Evolutionary conservation across 1,140 invertebrate genomes (phyloP), one percentile per base, ranked within the genome.

Genomic region (Bilobella aurantiaca): DNA sequence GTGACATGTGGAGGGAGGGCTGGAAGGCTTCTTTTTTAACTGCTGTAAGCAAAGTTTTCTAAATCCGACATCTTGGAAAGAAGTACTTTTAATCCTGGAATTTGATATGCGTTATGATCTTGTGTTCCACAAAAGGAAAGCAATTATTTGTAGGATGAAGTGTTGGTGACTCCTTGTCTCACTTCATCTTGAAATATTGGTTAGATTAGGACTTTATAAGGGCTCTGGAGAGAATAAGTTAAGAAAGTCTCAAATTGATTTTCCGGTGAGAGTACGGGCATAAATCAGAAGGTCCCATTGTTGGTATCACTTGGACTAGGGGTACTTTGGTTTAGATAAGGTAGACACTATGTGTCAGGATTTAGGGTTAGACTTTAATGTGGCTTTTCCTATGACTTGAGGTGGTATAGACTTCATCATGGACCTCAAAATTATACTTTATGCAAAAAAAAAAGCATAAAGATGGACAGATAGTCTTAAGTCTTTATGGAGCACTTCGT

Each of bases 71-170:
- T 53, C 49, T 14, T 53, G 49, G 23, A 53, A 12, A 53, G 25
- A 5, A n/a, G n/a, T 42, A 5, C 25, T 53, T 53, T 53, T 53
- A 16, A 18, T 23, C 23, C 8, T 53, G 49, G 49, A 53, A 53
- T 53, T 53, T 53, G 49, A 53, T 53, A 16, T 53, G 49, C 49
- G 25, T 53, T 53, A 53, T 53, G 21, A 53, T 14, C 5, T 23
- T 23, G 5, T 8, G 14, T 53, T 53, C 49, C 49, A 53, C 49
- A 53, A 53, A 53, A 53, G 49, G 49, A 53, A 42, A 53, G 49
- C 49, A 53, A 53, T 53, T 53, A 53, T 53, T 53, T 53, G 12
- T 53, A 53, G 49, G 49, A 53, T 53, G 49, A 53, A 53, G 49
- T 53, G 49, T 53, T 16, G 34, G 34, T 42, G 34, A 42, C 34